These are phyloP conservation scores for Eufriesea mexicana DNA, from an alignment of 1,140 invertebrate species.

Conservation along the genomic window DNA sequence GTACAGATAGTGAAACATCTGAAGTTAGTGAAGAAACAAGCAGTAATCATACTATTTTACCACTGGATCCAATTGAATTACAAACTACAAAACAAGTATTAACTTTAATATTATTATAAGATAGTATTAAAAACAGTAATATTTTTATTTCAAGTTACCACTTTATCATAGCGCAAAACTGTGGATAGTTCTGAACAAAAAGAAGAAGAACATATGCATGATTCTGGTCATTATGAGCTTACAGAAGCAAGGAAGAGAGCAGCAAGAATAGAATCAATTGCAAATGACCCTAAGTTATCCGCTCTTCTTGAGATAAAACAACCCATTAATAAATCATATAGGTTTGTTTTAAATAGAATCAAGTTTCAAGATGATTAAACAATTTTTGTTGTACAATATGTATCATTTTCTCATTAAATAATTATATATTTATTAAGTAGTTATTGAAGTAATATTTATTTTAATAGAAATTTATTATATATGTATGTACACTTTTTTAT, in stretches of 20 bases:
- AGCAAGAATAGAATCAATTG: constrained; percentile 72
- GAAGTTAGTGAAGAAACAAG: constrained; percentile 75
- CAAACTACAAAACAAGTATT: constrained; percentile 69
- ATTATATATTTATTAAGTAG: not conserved
- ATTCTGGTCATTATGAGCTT: constrained; percentile 87
- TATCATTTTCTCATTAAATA: constrained; percentile 33
- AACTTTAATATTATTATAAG: constrained; percentile 11
- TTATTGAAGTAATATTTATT: constrained; percentile 19
- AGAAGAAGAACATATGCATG: constrained; percentile 86
- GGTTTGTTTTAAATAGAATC: constrained; percentile 68
- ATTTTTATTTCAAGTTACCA: constrained; percentile 34
- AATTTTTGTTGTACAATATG: constrained; percentile 25
- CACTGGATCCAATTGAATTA: constrained; percentile 74
- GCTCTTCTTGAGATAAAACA: constrained; percentile 66
- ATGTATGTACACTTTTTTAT: not conserved
- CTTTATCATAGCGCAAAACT: constrained; percentile 58
- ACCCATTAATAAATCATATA: constrained; percentile 69
- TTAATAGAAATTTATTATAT: constrained; percentile 12
- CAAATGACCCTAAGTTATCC: constrained; percentile 68
- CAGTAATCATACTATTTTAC: constrained; percentile 59
- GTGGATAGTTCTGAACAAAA: constrained; percentile 70
- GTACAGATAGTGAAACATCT: constrained; percentile 76
- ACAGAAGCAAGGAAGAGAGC: constrained; percentile 80
- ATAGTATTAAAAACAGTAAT: not conserved
- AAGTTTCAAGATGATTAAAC: constrained; percentile 65